These are phyloP conservation scores for Bufotes viridis DNA, from an alignment of 2,797 vertebrate species.

Conservation along the genomic window DNA sequence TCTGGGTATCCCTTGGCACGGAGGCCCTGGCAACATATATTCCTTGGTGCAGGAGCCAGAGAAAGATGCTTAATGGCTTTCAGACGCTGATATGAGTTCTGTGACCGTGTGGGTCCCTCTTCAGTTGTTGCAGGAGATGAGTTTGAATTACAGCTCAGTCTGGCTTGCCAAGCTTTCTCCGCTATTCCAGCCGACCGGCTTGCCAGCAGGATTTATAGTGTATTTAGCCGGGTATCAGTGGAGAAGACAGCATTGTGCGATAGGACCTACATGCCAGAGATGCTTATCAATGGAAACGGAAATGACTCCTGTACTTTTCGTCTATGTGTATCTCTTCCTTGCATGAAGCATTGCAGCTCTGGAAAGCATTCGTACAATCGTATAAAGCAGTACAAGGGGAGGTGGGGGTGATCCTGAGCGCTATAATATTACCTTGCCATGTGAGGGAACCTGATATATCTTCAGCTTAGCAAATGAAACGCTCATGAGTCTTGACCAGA, in stretches of 20 bases:
- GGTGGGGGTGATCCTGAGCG: background rate
- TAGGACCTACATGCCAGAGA: conserved; percentile 74
- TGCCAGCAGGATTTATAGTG: conserved; percentile 76
- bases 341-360: conserved; percentile 9
- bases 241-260: conserved; percentile 74
- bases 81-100: conserved; percentile 76
- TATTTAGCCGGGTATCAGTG: conserved; percentile 74
- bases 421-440: conserved; percentile 20
- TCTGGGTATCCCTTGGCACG: conserved; percentile 74
- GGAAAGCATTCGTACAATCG: conserved; percentile 7
- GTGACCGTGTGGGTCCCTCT: conserved; percentile 76
- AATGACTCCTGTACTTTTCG: conserved; percentile 85
- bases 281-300: conserved; percentile 82
- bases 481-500: background rate
- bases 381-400: background rate
- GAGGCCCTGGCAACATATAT: conserved; percentile 70
- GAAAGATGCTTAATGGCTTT: conserved; percentile 79
- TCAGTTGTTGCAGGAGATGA: conserved; percentile 81
- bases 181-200: conserved; percentile 72
- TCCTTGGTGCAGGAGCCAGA: conserved; percentile 69
- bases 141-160: conserved; percentile 81
- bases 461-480: conserved; percentile 1
- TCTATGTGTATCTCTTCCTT: conserved; percentile 74
- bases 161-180: conserved; percentile 75
- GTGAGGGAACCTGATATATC: conserved; percentile 9